phyloP scores from a whole-genome alignment of 2,113 vertebrate species.

The Saguinus midas region DNA sequence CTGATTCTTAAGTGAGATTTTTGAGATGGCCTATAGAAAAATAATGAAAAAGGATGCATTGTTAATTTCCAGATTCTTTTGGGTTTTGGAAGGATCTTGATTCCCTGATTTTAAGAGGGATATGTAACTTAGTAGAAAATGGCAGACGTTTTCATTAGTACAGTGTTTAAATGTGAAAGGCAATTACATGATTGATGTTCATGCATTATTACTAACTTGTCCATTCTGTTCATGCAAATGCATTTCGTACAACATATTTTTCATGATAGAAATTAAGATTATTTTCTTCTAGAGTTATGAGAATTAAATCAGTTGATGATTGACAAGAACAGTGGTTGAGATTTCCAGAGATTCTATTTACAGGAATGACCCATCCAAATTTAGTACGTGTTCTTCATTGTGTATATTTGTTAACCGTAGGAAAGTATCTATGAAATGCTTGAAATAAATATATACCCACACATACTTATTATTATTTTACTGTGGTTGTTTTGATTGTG shows the following conservation, averaged over 20 bases:
- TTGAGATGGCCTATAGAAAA: neutral
- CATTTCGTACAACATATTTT: neutral
- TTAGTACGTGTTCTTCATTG: neutral
- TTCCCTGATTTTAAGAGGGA: neutral
- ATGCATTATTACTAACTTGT: neutral
- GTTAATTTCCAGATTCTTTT: constrained; percentile 16
- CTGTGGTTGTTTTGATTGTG: neutral
- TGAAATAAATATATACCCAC: neutral
- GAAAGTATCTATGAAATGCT: neutral
- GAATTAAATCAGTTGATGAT: neutral
- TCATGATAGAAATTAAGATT: constrained; percentile 25
- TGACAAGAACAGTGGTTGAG: neutral
- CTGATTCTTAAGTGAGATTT: neutral
- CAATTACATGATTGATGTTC: neutral
- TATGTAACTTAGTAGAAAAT: neutral
- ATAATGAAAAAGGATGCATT: neutral
- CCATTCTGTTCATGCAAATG: neutral
- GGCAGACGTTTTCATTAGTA: neutral
- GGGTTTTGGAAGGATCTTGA: neutral
- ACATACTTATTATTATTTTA: neutral
- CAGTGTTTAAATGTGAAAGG: neutral
- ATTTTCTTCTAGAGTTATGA: constrained; percentile 33
- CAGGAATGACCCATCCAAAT: neutral
- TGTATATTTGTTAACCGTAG: neutral
- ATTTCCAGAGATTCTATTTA: constrained; percentile 19